Percentiles rank a stretch among this genome's conserved stretches.
These are phyloP conservation scores for Paragorgia papillata DNA, from an alignment of 92 coral and sea anemone species.

Conservation along the genomic window DNA sequence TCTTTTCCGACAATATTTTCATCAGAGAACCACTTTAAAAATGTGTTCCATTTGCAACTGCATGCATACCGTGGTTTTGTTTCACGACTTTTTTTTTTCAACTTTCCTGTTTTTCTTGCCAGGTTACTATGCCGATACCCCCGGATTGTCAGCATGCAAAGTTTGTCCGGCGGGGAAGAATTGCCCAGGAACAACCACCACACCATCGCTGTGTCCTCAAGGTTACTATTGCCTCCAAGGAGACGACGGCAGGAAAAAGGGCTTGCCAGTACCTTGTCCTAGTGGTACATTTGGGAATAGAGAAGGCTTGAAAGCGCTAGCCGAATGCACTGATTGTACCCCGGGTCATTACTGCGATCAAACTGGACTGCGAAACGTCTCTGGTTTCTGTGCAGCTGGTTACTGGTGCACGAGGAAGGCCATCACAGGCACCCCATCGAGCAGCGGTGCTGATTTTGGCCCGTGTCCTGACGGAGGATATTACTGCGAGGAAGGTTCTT, in stretches of 20 bases:
- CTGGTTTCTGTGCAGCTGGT: constrained; percentile 79
- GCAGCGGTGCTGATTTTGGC: constrained; percentile 63
- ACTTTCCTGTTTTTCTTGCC: not conserved
- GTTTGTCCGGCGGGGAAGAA: constrained; percentile 75
- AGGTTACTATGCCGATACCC: constrained; percentile 79
- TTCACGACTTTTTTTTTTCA: not conserved
- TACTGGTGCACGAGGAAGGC: constrained; percentile 82
- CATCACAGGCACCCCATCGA: constrained; percentile 59
- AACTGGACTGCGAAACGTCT: constrained; percentile 56
- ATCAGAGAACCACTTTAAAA: too few relatives aligned
- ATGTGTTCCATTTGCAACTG: too few relatives aligned
- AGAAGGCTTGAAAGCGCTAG: constrained; percentile 53
- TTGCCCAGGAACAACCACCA: constrained; percentile 67
- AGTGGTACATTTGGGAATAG: constrained; percentile 83
- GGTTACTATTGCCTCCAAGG: constrained; percentile 77
- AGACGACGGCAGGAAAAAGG: constrained; percentile 46
- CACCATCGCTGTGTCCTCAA: constrained; percentile 77
- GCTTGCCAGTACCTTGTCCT: constrained; percentile 81
- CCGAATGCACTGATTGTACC: constrained; percentile 77
- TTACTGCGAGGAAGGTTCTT: constrained; percentile 72
- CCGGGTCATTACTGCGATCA: constrained; percentile 82
- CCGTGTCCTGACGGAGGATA: constrained; percentile 89
- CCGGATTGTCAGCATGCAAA: constrained; percentile 66
- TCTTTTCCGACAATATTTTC: too few relatives aligned
- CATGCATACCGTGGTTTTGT: not conserved